These are phyloP conservation scores for Rana temporaria DNA, from an alignment of 2,113 vertebrate species.

Conservation along the genomic window DNA sequence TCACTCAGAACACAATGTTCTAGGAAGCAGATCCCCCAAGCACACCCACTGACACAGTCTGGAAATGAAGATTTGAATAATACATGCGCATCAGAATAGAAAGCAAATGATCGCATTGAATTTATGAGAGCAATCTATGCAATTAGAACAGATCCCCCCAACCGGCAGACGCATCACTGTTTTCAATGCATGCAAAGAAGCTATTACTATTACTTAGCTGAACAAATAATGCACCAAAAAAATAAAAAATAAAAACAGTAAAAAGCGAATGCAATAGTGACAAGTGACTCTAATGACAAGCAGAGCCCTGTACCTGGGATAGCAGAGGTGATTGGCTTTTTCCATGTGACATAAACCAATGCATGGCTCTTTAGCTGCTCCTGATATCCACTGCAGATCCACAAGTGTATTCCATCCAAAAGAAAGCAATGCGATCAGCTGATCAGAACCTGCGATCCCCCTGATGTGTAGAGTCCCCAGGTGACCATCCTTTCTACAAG, in stretches of 20 bases:
- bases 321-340: neutral
- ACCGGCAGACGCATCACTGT: neutral
- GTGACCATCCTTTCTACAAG: neutral
- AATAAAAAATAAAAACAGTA: neutral
- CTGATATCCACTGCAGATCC: neutral
- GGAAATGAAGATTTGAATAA: neutral
- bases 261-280: neutral
- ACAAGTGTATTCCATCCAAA: conserved; percentile 10
- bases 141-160: neutral
- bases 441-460: neutral
- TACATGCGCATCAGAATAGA: neutral
- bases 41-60: neutral
- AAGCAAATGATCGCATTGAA: neutral
- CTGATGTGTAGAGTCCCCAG: neutral
- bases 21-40: neutral
- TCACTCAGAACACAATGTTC: neutral
- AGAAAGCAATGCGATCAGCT: neutral
- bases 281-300: no score
- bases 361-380: conserved; percentile 7
- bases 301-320: conserved; percentile 4
- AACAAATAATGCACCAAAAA: neutral
- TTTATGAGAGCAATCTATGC: neutral
- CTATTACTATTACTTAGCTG: neutral
- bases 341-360: conserved; percentile 22
- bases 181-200: neutral